Conservation (phyloP, 2,113 vertebrate species). For the Elephas maximus region DNA sequence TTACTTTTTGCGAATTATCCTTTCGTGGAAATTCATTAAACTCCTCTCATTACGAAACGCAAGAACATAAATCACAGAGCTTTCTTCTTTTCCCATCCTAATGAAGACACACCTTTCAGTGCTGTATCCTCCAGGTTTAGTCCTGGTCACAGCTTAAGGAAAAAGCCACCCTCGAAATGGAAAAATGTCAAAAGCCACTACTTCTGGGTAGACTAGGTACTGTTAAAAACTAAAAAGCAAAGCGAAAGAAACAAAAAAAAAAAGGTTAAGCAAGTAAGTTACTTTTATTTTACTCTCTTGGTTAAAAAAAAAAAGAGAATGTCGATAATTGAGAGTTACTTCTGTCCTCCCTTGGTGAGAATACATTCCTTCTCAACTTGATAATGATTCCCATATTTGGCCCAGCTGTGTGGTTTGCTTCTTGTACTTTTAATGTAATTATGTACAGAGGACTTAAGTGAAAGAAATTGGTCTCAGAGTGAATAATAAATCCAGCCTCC, state of each 20-base stretch:
- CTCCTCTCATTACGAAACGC: conserved; percentile 55
- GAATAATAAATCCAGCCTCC: not conserved
- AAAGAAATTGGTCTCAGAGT: conserved; percentile 44
- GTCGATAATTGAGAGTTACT: conserved; percentile 11
- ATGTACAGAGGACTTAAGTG: conserved; percentile 49
- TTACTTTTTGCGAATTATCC: conserved; percentile 67
- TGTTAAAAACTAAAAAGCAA: not conserved
- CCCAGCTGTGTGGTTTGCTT: conserved; percentile 15
- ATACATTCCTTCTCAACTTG: conserved; percentile 16
- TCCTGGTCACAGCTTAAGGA: not conserved
- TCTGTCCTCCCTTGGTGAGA: not conserved
- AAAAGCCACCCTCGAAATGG: not conserved
- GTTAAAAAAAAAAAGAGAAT: not conserved
- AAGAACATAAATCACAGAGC: conserved; percentile 39
- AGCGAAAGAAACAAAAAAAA: not conserved
- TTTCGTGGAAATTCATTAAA: conserved; percentile 63
- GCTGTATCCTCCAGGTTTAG: conserved; percentile 1
- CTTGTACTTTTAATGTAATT: not conserved
- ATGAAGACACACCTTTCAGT: conserved; percentile 27
- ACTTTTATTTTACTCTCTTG: conserved; percentile 38
- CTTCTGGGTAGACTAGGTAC: not conserved
- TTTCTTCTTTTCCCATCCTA: conserved; percentile 55
- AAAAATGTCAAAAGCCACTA: not conserved
- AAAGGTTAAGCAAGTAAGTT: not conserved
- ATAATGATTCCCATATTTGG: not conserved